A percentile compares a stretch with the other conserved stretches of the same genome.
These are phyloP conservation scores for Tachina fera DNA, from an alignment of 2,888 invertebrate genomes.

Conservation along the genomic window DNA sequence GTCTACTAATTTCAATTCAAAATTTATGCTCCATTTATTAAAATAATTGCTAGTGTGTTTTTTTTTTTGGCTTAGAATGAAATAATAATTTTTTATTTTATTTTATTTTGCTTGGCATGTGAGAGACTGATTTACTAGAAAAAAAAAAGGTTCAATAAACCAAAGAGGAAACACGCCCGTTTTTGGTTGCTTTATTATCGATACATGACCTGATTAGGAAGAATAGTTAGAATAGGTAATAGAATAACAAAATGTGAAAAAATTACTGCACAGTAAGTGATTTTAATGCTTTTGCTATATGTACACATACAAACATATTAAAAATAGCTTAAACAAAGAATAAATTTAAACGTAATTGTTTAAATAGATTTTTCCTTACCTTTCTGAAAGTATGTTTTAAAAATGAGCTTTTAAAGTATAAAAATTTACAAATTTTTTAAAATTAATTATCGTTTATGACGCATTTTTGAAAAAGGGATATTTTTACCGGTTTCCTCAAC, in stretches of 20 bases:
- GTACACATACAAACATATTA: too few relatives aligned
- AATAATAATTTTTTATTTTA: not conserved
- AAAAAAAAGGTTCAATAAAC: slow-evolving; percentile 28
- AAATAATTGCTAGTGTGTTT: slow-evolving; percentile 48
- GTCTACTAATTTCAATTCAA: slow-evolving; percentile 60
- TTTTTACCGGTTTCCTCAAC: too few relatives aligned
- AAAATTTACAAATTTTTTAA: too few relatives aligned
- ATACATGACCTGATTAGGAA: slow-evolving; percentile 34
- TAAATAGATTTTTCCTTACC: too few relatives aligned
- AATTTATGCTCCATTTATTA: slow-evolving; percentile 67
- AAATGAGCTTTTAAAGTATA: too few relatives aligned
- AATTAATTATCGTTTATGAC: too few relatives aligned
- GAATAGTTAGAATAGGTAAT: not conserved
- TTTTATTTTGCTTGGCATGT: not conserved
- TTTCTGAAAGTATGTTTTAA: too few relatives aligned
- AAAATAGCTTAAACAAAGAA: too few relatives aligned
- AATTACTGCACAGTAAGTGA: not conserved
- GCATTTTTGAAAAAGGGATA: too few relatives aligned
- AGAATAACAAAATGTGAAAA: not conserved
- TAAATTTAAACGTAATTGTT: too few relatives aligned
- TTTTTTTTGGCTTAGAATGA: slow-evolving; percentile 34
- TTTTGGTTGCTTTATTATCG: slow-evolving; percentile 20
- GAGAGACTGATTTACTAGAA: not conserved
- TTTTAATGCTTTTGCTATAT: not conserved
- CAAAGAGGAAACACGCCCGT: slow-evolving; percentile 25